Evolutionary conservation across 2,888 invertebrate genomes (phyloP).

Genomic region (Cheilosia vulpina): DNA sequence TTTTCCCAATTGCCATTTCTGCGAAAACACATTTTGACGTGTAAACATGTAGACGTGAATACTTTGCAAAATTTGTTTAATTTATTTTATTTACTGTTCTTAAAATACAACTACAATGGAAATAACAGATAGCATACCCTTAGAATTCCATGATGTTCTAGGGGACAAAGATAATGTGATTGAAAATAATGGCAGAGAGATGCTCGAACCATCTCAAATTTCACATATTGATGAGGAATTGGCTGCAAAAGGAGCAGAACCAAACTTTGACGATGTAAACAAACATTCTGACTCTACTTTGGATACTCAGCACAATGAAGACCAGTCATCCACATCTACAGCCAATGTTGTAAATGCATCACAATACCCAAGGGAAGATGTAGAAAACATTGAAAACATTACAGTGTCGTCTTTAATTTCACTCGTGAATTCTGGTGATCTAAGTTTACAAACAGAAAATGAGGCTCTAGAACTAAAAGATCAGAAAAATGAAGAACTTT

Average conservation of each 20-base stretch:
- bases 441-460: not conserved
- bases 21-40: constrained; percentile 46
- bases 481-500: not conserved
- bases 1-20: not conserved
- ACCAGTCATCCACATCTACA: not conserved
- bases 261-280: constrained; percentile 35
- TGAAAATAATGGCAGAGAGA: not conserved
- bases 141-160: not conserved
- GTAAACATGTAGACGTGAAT: constrained; percentile 70
- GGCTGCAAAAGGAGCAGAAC: not conserved
- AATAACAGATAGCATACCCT: not conserved
- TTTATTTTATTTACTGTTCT: constrained; percentile 28
- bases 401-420: not conserved
- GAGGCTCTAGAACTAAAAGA: not conserved
- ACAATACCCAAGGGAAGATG: not conserved
- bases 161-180: not conserved
- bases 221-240: constrained; percentile 49
- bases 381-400: not conserved
- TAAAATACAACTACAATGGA: constrained; percentile 42
- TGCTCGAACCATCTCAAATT: constrained; percentile 16
- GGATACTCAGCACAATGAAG: not conserved
- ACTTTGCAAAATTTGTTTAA: constrained; percentile 23
- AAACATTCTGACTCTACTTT: not conserved
- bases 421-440: not conserved
- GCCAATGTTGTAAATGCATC: not conserved